Base-by-base conservation (phyloP, 2,888 invertebrate species). In the Mimachlamys varia region DNA sequence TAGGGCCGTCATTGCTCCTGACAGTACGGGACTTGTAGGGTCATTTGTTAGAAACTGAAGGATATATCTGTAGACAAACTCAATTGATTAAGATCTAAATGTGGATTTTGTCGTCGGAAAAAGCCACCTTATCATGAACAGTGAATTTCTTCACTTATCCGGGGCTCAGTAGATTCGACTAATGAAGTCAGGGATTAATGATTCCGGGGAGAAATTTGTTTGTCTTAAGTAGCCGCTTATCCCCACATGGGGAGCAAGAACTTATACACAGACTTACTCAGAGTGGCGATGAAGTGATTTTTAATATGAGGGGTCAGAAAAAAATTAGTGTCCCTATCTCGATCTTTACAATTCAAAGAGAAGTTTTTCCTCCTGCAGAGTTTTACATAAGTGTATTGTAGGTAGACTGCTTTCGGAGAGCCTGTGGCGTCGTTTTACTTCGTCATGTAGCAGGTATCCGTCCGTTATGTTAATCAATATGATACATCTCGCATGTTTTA, bases 241-340 rank as follows among this genome's bases (percentile, higher is more conserved):
- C 76, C 76, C 33, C 33, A 27, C 76, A 76, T 33, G 33, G 76
- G 27, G 76, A 76, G 76, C 19, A 22, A 33, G 76, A 76, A 76
- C 76, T 76, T 33, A 27, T 33, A 76, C 1, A 7, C 33, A 76
- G 76, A 76, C 27, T 76, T 76, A 76, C 27, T 33, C 33, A 76
- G 76, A 76, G 76, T 76, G 76, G 76, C 0, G 76, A 7, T 76
- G 22, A 76, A 76, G 76, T 76, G 76, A 76, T 27, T 76, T 76
- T 76, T 76, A 76, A 76, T 76, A 76, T 76, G 76, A 76, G 76
- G 76, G 76, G 76, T 76, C 76, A 76, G 76, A 76, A 76, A 76
- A 76, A 76, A 76, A 76, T 76, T 76, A 76, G 76, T 76, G 33
- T 76, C 76, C 33, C 76, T 76, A 76, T 76, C 76, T 76, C 76